phyloP scores from a whole-genome alignment of 2,797 vertebrate species.

The Rhodeus uyekii region DNA sequence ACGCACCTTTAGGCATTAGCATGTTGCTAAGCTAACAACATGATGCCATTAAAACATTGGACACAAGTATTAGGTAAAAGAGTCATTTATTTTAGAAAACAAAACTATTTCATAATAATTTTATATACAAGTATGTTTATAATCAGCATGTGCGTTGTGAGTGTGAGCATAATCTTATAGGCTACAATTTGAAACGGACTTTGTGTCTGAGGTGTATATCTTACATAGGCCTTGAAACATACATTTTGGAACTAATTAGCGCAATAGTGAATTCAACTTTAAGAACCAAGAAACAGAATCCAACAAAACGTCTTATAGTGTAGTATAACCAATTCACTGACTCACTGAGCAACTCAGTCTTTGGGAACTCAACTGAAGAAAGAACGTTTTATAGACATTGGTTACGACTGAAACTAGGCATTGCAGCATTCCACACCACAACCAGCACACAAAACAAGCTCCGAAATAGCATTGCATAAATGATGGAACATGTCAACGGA shows the following conservation, averaged over 20 bases:
- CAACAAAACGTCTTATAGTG: background rate
- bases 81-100: background rate
- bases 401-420: conserved; percentile 9
- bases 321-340: background rate
- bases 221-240: background rate
- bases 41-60: background rate
- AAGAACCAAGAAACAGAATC: background rate
- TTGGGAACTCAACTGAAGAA: background rate
- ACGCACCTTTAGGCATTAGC: background rate
- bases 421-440: conserved; percentile 28
- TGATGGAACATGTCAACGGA: background rate
- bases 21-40: background rate
- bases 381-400: conserved; percentile 4
- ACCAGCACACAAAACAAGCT: conserved; percentile 8
- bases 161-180: background rate
- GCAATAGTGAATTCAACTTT: background rate
- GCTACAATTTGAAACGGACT: background rate
- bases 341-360: conserved; percentile 4
- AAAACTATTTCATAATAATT: background rate
- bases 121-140: background rate
- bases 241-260: background rate
- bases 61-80: background rate
- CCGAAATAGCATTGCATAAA: conserved; percentile 7
- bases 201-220: background rate
- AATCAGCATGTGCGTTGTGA: background rate